Conservation (phyloP, 2,888 invertebrate species). For the Mythimna vitellina region DNA sequence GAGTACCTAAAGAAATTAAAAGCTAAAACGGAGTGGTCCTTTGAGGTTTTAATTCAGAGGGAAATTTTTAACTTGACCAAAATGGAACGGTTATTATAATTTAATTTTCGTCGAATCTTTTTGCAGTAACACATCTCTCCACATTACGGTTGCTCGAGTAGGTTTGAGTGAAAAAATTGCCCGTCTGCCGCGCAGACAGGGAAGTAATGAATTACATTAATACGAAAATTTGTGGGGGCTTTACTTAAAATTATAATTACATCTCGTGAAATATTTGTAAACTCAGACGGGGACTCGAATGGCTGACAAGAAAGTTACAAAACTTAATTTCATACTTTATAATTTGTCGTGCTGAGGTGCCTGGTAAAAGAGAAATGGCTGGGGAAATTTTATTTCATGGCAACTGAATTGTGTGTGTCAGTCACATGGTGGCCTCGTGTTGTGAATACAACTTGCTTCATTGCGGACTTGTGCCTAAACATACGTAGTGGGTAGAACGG, state of each 20-base stretch:
- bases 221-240: slow-evolving; percentile 43
- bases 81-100: slow-evolving; percentile 49
- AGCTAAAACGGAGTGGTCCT: slow-evolving; percentile 35
- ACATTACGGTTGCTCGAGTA: slow-evolving; percentile 16
- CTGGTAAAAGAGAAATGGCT: slow-evolving; percentile 56
- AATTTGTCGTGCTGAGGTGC: slow-evolving; percentile 59
- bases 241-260: slow-evolving; percentile 57
- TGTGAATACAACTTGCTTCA: slow-evolving; percentile 62
- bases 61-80: slow-evolving; percentile 38
- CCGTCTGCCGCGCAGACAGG: slow-evolving; percentile 29
- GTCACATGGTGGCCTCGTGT: slow-evolving; percentile 53
- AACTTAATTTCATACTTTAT: slow-evolving; percentile 68
- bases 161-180: slow-evolving; percentile 47
- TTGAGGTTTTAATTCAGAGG: slow-evolving; percentile 47
- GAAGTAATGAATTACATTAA: slow-evolving; percentile 58
- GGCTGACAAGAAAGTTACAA: slow-evolving; percentile 55
- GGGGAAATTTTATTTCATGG: slow-evolving; percentile 65
- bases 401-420: slow-evolving; percentile 58
- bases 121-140: slow-evolving; percentile 21
- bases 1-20: slow-evolving; percentile 48
- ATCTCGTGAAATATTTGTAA: slow-evolving; percentile 51
- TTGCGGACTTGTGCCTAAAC: slow-evolving; percentile 43
- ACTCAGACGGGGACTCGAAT: slow-evolving; percentile 45
- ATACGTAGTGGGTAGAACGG: slow-evolving; percentile 26
- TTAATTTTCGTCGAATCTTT: slow-evolving; percentile 46